Evolutionary conservation across 2,888 invertebrate species (phyloP), one percentile per base, ranked within the genome.

Genomic region (Oscheius sp.): DNA sequence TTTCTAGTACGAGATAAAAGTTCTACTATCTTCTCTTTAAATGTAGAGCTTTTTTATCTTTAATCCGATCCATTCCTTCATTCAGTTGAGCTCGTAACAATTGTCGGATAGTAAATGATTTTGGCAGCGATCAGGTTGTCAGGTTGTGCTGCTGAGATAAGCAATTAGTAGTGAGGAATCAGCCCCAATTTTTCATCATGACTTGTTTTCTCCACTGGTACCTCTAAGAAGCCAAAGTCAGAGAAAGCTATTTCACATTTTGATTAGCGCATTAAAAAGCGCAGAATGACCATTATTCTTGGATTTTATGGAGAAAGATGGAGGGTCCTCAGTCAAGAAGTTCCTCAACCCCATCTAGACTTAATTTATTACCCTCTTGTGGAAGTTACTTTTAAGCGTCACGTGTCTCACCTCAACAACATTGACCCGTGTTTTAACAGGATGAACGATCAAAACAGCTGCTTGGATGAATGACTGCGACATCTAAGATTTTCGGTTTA

Each of bases 391-490:
- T 35, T 35, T 35, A 35, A 55, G 55, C 66, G 49, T 49, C 66
- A 66, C 66, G 27, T 66, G 66, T 66, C 66, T 27, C 49, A 29
- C 29, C 61, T 21, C 49, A 49, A 66, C 66, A 66, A 66, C 66
- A 66, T 25, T 49, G 66, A 66, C 66, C 49, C 25, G 66, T 66
- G 66, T 66, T 66, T 35, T 66, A 66, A 66, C 66, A 66, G 66
- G 52, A 66, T 52, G 66, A 66, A 66, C 52, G 66, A 66, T 66
- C 66, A 66, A 66, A 66, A 66, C 66, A 66, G 66, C 66, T 66
- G 66, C 66, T 27, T 7, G 66, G 66, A 66, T 66, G 66, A 66
- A 49, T 66, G 66, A 66, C 49, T 66, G 52, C 66, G 41, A 61
- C 61, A 61, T 43, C 41, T 43, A 61, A 43, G 61, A 61, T 61